These are phyloP conservation scores for Dreissena polymorpha DNA, from an alignment of 1,140 invertebrate species.

Conservation along the genomic window DNA sequence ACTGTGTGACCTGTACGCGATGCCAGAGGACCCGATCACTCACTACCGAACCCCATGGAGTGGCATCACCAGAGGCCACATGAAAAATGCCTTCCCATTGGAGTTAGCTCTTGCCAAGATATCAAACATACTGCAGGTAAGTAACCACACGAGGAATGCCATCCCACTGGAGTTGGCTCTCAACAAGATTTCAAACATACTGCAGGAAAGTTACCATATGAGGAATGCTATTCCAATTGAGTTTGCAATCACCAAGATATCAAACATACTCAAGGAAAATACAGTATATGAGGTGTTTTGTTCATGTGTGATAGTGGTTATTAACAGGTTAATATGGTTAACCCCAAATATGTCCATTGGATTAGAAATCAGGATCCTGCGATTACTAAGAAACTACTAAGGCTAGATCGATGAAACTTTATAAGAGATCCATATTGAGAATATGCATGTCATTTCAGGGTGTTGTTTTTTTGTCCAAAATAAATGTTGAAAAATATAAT, in stretches of 20 bases:
- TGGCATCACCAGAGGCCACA: conserved; percentile 67
- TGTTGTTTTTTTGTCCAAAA: no score
- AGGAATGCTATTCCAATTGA: conserved; percentile 60
- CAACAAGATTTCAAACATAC: conserved; percentile 44
- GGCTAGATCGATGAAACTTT: no score
- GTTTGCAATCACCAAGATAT: conserved; percentile 56
- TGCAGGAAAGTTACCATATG: no score
- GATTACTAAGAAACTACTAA: no score
- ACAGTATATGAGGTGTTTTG: no score
- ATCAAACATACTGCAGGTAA: conserved; percentile 52
- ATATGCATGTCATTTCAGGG: no score
- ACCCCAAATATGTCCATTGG: no score
- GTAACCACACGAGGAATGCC: conserved; percentile 64
- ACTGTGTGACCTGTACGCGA: conserved; percentile 70
- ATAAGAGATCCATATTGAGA: no score
- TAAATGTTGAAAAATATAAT: no score
- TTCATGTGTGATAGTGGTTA: no score
- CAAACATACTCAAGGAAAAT: background rate
- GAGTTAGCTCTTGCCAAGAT: conserved; percentile 56
- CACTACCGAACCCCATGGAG: conserved; percentile 73
- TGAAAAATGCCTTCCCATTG: conserved; percentile 64
- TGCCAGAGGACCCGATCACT: conserved; percentile 64
- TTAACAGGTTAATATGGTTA: no score
- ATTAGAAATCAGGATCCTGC: no score
- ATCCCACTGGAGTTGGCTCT: conserved; percentile 61